phyloP scores from a whole-genome alignment of 2,797 vertebrate genomes.

The Amazonetta brasiliensis region DNA sequence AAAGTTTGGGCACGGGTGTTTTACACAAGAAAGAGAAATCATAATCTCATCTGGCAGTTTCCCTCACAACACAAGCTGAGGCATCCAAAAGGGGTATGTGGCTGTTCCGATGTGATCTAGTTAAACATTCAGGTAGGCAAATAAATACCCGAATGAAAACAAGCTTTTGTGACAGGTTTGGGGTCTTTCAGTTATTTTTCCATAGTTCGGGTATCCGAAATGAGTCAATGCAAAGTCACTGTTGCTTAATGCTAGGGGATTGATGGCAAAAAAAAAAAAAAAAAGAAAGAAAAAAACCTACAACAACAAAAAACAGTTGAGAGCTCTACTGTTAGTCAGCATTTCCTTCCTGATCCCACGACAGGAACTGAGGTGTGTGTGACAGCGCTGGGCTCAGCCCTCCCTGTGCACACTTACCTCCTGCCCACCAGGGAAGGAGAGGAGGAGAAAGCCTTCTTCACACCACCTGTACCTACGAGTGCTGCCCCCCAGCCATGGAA shows the following conservation, averaged over 20 bases:
- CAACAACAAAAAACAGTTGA: not conserved
- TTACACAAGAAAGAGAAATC: conserved; percentile 26
- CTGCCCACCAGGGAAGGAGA: not conserved
- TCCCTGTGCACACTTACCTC: not conserved
- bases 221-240: conserved; percentile 24
- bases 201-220: conserved; percentile 14
- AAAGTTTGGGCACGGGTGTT: not conserved
- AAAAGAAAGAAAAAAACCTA: not conserved
- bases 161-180: conserved; percentile 2
- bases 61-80: not conserved
- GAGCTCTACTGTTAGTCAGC: conserved; percentile 48
- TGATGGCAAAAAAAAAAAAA: not conserved
- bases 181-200: conserved; percentile 13
- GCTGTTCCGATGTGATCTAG: not conserved
- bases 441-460: not conserved
- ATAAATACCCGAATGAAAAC: conserved; percentile 17
- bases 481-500: conserved; percentile 13
- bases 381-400: not conserved
- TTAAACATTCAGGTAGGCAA: conserved; percentile 19
- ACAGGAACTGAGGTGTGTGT: not conserved
- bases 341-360: conserved; percentile 58
- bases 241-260: not conserved
- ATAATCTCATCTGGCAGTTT: not conserved
- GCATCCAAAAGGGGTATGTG: not conserved
- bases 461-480: rapidly evolving